Evolutionary conservation across 2,797 vertebrate genomes (phyloP).

Genomic region (Tangara arthus): DNA sequence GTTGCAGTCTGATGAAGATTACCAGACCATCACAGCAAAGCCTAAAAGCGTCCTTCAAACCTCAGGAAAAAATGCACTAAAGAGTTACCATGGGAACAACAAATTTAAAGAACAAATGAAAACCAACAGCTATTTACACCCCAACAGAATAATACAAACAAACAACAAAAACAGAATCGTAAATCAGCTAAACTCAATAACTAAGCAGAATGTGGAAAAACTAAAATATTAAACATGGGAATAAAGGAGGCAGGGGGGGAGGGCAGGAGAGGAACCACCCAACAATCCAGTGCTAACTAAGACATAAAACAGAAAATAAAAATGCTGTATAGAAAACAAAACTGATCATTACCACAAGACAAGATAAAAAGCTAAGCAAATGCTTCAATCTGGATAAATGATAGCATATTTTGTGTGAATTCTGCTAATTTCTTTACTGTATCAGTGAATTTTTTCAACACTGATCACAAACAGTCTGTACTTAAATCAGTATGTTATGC

Average conservation of each 20-base stretch:
- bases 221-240: not conserved
- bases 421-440: not conserved
- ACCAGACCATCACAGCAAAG: conserved; percentile 66
- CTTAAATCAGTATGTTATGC: not conserved
- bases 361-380: not conserved
- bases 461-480: not conserved
- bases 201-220: conserved; percentile 21
- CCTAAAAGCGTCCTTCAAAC: conserved; percentile 66
- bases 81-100: conserved; percentile 72
- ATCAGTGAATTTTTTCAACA: not conserved
- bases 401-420: not conserved
- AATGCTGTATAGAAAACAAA: not conserved
- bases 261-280: not conserved
- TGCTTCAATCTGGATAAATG: not conserved
- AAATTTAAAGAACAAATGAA: conserved; percentile 74
- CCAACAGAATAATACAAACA: conserved; percentile 64
- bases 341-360: not conserved
- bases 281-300: not conserved
- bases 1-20: conserved; percentile 66
- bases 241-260: not conserved
- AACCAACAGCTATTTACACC: conserved; percentile 64
- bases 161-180: conserved; percentile 53
- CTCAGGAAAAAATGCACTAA: conserved; percentile 56
- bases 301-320: not conserved
- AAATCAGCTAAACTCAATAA: conserved; percentile 61